phyloP scores from a whole-genome alignment of 1,140 invertebrate genomes.

The Aphidius gifuensis region DNA sequence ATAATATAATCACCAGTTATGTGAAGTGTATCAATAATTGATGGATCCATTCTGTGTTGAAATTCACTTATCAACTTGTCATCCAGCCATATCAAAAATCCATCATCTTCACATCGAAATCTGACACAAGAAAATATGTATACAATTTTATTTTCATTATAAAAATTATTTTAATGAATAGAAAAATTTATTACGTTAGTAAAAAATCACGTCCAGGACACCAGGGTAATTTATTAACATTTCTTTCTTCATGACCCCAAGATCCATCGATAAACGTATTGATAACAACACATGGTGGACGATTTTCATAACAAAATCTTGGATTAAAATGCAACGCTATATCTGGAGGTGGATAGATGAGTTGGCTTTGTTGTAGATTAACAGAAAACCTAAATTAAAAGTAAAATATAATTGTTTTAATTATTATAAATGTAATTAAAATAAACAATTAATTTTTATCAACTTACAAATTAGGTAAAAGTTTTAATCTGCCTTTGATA shows the following conservation, averaged over 20 bases:
- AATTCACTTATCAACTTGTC: constrained; percentile 50
- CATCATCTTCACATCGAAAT: constrained; percentile 43
- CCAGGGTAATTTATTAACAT: constrained; percentile 48
- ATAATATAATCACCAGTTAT: constrained; percentile 49
- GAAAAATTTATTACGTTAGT: constrained; percentile 38
- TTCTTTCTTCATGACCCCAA: constrained; percentile 50
- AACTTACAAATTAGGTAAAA: constrained; percentile 61
- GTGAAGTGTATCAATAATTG: constrained; percentile 40
- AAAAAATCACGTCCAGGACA: constrained; percentile 50
- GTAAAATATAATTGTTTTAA: neutral
- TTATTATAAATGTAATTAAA: no score
- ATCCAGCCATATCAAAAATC: constrained; percentile 45
- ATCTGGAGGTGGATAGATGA: constrained; percentile 63
- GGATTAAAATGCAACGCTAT: constrained; percentile 67
- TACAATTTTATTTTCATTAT: no score
- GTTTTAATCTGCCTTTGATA: constrained; percentile 61
- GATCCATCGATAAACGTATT: constrained; percentile 49
- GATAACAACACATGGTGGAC: constrained; percentile 46
- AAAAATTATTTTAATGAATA: constrained; percentile 26
- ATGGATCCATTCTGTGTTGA: constrained; percentile 41
- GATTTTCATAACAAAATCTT: constrained; percentile 54
- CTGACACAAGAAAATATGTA: no score
- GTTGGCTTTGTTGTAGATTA: constrained; percentile 64
- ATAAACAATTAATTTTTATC: no score
- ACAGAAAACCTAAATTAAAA: constrained; percentile 58